Conservation (phyloP, 1,140 invertebrate species). For the Saccostrea glomerata region DNA sequence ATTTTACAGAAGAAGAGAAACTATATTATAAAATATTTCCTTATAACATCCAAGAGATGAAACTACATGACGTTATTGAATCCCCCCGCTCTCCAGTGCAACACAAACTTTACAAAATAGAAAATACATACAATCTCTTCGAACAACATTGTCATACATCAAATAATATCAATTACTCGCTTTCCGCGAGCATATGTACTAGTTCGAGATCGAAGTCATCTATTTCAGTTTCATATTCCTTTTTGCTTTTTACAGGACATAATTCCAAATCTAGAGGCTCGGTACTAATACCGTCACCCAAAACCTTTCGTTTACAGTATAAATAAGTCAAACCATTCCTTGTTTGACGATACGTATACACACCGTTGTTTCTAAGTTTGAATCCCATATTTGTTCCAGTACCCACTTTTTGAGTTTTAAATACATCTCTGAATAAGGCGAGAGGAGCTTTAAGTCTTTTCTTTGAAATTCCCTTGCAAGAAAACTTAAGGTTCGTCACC, state of each 20-base stretch:
- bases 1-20: no score
- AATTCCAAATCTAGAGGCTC: constrained; percentile 44
- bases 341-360: constrained; percentile 45
- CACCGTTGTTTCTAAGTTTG: constrained; percentile 16
- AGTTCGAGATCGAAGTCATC: background rate
- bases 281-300: constrained; percentile 40
- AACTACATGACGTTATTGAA: no score
- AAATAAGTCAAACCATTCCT: constrained; percentile 51
- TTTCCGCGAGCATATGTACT: background rate
- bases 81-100: no score
- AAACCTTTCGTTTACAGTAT: constrained; percentile 51
- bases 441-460: constrained; percentile 21
- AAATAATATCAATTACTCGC: background rate
- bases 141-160: no score
- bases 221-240: background rate
- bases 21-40: no score
- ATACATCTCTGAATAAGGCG: constrained; percentile 35
- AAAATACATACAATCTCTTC: no score
- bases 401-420: constrained; percentile 34
- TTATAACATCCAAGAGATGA: no score
- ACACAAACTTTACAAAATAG: no score
- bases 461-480: constrained; percentile 47
- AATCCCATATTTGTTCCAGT: constrained; percentile 38
- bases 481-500: constrained; percentile 34
- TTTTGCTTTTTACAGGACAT: constrained; percentile 38